Evolutionary conservation across 1,140 invertebrate species (phyloP).

Genomic region (Aphelinus atriplicis): DNA sequence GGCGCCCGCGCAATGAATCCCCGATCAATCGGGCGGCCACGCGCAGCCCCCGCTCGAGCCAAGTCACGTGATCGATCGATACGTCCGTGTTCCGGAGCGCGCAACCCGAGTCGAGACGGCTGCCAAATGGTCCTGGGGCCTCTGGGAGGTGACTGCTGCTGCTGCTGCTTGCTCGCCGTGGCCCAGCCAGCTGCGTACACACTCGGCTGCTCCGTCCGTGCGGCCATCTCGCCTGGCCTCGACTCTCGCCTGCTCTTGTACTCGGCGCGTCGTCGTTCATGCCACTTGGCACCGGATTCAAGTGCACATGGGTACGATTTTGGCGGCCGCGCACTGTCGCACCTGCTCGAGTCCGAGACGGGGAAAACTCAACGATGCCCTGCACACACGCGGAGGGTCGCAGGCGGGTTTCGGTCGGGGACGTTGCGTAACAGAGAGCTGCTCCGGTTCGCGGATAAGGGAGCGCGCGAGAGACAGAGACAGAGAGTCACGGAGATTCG

Average conservation of each 20-base stretch:
- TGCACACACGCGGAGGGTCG: too few relatives aligned
- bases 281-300: conserved; percentile 8
- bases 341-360: too few relatives aligned
- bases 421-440: too few relatives aligned
- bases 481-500: too few relatives aligned
- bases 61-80: conserved; percentile 36
- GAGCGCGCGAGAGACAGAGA: too few relatives aligned
- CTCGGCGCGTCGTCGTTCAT: neutral
- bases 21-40: conserved; percentile 22
- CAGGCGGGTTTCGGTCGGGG: too few relatives aligned
- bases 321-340: too few relatives aligned
- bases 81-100: neutral
- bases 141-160: neutral
- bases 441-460: too few relatives aligned
- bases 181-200: neutral
- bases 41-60: conserved; percentile 20
- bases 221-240: neutral
- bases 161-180: neutral
- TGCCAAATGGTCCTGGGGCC: too few relatives aligned
- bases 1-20: conserved; percentile 15
- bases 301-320: neutral
- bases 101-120: neutral
- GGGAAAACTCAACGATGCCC: too few relatives aligned
- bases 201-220: neutral
- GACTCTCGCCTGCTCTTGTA: neutral